These are phyloP conservation scores for Periophthalmus modestus DNA, from an alignment of 2,113 vertebrate species.

Conservation along the genomic window DNA sequence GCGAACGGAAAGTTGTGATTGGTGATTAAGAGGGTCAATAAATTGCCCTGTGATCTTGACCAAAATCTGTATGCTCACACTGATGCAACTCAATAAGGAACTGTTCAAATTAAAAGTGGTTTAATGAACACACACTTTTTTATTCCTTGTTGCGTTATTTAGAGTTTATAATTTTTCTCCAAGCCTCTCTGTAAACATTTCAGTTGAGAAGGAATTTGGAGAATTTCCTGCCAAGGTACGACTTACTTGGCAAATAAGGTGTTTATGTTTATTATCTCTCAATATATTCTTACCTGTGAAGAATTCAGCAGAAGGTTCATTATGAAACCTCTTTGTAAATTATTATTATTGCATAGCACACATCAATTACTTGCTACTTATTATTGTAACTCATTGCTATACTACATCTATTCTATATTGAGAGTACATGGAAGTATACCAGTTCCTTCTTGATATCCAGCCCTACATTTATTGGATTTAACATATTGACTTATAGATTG, in stretches of 20 bases:
- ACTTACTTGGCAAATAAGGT: constrained; percentile 22
- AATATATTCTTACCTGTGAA: not conserved
- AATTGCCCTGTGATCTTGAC: not conserved
- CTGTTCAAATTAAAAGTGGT: not conserved
- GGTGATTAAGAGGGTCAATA: not conserved
- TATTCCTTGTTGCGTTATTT: constrained; percentile 20
- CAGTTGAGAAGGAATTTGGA: constrained; percentile 47
- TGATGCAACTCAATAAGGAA: not conserved
- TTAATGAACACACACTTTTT: not conserved
- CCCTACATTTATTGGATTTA: not conserved
- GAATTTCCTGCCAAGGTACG: constrained; percentile 46
- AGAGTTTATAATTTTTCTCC: constrained; percentile 10
- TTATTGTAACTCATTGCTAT: not conserved
- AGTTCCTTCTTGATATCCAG: not conserved
- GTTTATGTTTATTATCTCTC: constrained; percentile 3
- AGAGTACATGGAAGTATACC: not conserved
- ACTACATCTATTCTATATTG: not conserved
- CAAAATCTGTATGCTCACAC: not conserved
- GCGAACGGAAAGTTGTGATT: not conserved
- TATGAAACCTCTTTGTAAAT: constrained; percentile 1
- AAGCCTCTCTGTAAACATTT: constrained; percentile 18
- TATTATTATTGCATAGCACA: not conserved
- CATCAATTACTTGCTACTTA: not conserved
- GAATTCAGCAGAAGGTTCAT: not conserved
- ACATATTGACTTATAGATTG: too few relatives aligned